Base-by-base conservation (phyloP, 2,888 invertebrate genomes). In the Nyleta sp. region DNA sequence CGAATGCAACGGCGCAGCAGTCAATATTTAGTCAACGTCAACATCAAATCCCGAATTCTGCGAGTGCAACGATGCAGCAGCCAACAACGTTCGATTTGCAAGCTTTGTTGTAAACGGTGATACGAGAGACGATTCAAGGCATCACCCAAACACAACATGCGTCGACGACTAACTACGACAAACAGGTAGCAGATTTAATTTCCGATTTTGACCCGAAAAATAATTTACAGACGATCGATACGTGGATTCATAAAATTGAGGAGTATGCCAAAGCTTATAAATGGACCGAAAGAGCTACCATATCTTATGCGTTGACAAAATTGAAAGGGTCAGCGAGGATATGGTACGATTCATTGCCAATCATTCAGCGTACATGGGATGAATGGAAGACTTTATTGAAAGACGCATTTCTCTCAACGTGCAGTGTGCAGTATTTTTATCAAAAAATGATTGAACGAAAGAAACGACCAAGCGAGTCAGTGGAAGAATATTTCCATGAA, bases 401-500 rank as follows among this genome's bases (percentile, higher is more conserved):
- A 6, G 46, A 35, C 24, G 38, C 57, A 4, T 55, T 67, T 24
- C 67, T 46, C 2, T 35, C 55, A 0, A 35, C 20, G 5, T 0
- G 4, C 2, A 67, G 15, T 4, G 11, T 67, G 1, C 57, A 68
- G 17, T 55, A 55, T 57, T 67, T 24, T 48, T 67, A 57, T 6
- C 46, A 67, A 7, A 67, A 67, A 17, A 24, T 68, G 40, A 31
- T 15, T 2, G 68, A 57, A 40, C 33, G 55, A n/a, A 46, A 31
- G 15, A 68, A 40, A 59, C 8, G n/a, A 6, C 3, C 46, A 0
- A 46, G 46, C 18, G 57, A 68, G 22, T 57, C 50, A 11, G 28
- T 68, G 28, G 68, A 68, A 20, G 68, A 68, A 20, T 68, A 68
- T 50, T 68, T 57, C 10, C 38, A 68, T 11, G 57, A 55, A 2